Evolutionary conservation across 2,113 vertebrate genomes (phyloP), one percentile per base, ranked within the genome.

Genomic region (Charina bottae): DNA sequence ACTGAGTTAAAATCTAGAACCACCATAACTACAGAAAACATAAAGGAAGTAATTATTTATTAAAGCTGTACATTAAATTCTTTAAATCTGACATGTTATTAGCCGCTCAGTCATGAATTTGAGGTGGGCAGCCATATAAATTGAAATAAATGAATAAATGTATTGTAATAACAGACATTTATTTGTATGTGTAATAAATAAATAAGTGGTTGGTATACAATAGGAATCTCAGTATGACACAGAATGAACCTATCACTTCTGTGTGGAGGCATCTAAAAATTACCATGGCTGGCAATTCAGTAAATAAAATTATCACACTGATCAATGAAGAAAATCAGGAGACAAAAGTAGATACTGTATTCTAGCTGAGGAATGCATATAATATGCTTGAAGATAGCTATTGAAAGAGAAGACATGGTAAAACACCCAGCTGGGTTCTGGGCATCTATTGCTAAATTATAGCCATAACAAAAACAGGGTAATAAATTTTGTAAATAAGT

Each of bases 1-100:
- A 49, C 59, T 53, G 87, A 89, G 9, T n/a, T 64, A 64, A 89
- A 89, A 72, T n/a, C 46, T 54, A 72, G 49, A 89, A 89, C 37
- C 24, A 89, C n/a, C 15, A n/a, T n/a, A 2, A 33, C 46, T 64
- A 24, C 19, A 53, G 13, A 64, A 64, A 53, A n/a, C 24, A 28
- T 13, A 62, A 42, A 88, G 24, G 0, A 46, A 49, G 7, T 53
- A n/a, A n/a, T n/a, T n/a, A 62, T 53, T 68, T 89, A 28, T 53
- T 68, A 46, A 64, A 33, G 19, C 26, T 64, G 7, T 88, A 42
- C 37, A 64, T 89, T 68, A 53, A 21, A 7, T 37, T 33, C 19
- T 72, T 33, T 49, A 49, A 49, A 49, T 49, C 49, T 49, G 49
- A 49, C 6, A 49, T 49, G 49, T 49, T 78, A 78, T 78, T 78